These are phyloP conservation scores for Lottia scabra DNA, from an alignment of 2,888 invertebrate genomes.

Conservation along the genomic window DNA sequence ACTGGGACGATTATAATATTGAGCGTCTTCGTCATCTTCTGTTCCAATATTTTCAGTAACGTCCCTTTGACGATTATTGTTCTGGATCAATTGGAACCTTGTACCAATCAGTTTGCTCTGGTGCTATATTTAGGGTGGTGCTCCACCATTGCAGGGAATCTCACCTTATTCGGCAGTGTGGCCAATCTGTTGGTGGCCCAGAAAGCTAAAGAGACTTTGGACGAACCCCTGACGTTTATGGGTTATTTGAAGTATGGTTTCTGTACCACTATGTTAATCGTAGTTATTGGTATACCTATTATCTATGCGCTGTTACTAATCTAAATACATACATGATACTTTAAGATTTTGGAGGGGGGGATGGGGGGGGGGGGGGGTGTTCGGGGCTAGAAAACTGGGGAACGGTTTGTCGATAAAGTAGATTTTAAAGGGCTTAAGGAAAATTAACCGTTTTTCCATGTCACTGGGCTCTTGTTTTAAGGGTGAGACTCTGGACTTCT, in stretches of 20 bases:
- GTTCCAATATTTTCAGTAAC: slow-evolving; percentile 41
- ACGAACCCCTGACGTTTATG: slow-evolving; percentile 22
- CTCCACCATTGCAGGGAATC: slow-evolving; percentile 39
- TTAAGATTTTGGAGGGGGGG: no score
- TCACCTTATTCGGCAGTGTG: slow-evolving; percentile 42
- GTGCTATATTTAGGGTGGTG: slow-evolving; percentile 40
- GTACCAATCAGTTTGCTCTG: slow-evolving; percentile 28
- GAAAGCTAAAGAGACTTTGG: slow-evolving; percentile 22
- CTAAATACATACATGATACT: neutral
- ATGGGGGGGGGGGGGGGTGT: no score
- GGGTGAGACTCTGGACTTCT: no score
- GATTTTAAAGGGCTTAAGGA: no score
- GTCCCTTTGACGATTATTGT: slow-evolving; percentile 40
- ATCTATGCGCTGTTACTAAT: slow-evolving; percentile 22
- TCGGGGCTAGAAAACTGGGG: no score
- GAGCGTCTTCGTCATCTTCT: slow-evolving; percentile 28
- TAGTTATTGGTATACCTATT: slow-evolving; percentile 24
- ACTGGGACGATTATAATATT: slow-evolving; percentile 21
- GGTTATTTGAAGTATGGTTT: slow-evolving; percentile 31
- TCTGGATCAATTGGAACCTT: slow-evolving; percentile 36
- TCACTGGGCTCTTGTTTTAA: no score
- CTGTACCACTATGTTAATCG: slow-evolving; percentile 23
- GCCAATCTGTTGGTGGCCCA: slow-evolving; percentile 40
- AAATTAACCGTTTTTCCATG: no score
- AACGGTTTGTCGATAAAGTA: no score